Conservation (phyloP, 2,888 invertebrate genomes). For the Ochropacha duplaris region DNA sequence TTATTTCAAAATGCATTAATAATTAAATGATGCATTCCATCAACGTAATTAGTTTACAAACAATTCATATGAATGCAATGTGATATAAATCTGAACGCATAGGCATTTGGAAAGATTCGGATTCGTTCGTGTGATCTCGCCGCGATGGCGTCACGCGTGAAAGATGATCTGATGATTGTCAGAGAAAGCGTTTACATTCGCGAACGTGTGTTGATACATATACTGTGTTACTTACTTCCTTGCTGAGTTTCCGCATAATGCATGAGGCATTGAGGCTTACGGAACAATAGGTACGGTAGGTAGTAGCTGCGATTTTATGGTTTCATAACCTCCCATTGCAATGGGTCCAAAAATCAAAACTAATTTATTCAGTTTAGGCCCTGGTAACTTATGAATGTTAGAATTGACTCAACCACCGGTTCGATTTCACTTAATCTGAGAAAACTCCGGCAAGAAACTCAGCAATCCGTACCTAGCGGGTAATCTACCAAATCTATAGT, state of each 20-base stretch:
- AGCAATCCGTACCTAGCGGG: too few relatives aligned
- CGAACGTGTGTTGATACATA: background rate
- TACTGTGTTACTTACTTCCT: background rate
- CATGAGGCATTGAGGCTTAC: background rate
- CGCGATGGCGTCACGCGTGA: constrained; percentile 18
- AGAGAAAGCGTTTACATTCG: constrained; percentile 6
- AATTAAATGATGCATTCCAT: background rate
- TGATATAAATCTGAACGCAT: background rate
- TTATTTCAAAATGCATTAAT: background rate
- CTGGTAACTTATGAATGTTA: too few relatives aligned
- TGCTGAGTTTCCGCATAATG: background rate
- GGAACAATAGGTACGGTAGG: background rate
- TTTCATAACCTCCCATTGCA: too few relatives aligned
- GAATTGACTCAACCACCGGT: too few relatives aligned
- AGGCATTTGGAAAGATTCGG: constrained; percentile 18
- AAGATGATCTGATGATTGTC: constrained; percentile 11
- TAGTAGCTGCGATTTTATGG: background rate
- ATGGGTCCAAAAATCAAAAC: too few relatives aligned
- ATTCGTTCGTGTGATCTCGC: constrained; percentile 20
- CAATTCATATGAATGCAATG: background rate
- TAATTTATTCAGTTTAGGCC: too few relatives aligned
- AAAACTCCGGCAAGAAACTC: too few relatives aligned
- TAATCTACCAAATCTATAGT: too few relatives aligned
- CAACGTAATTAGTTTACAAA: constrained; percentile 4
- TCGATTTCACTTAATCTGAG: too few relatives aligned